Percentiles rank a stretch among this genome's conserved stretches.
Evolutionary conservation across 1,140 invertebrate species (phyloP).

Genomic region (Aphelenchoides besseyi): DNA sequence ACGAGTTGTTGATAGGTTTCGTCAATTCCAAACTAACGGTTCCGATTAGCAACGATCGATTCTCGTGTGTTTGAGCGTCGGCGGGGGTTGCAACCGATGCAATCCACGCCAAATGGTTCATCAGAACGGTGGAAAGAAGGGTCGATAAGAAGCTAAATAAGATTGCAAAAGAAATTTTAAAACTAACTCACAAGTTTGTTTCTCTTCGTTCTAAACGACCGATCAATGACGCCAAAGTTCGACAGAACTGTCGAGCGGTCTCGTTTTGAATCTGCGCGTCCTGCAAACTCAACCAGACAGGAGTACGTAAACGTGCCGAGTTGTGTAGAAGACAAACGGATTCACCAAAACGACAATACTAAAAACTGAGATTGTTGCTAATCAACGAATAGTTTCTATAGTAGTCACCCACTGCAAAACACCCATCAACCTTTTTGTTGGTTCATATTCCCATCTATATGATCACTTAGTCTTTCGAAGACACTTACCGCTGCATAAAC

Average conservation of each 20-base stretch:
- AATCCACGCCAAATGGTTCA: constrained; percentile 46
- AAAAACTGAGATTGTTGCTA: too few relatives aligned
- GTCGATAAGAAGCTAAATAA: constrained; percentile 40
- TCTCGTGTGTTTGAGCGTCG: constrained; percentile 17
- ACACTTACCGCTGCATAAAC: constrained; percentile 42
- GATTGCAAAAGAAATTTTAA: constrained; percentile 6
- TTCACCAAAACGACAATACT: constrained; percentile 18
- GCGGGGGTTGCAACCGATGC: constrained; percentile 42
- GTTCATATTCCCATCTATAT: too few relatives aligned
- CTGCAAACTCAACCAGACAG: constrained; percentile 32
- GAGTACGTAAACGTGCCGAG: constrained; percentile 26
- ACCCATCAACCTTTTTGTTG: too few relatives aligned
- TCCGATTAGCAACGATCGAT: constrained; percentile 34
- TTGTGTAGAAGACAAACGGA: constrained; percentile 41
- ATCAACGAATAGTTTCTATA: too few relatives aligned
- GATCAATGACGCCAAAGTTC: constrained; percentile 27
- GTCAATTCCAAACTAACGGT: constrained; percentile 27
- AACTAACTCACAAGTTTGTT: constrained; percentile 37
- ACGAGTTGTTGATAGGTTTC: background rate
- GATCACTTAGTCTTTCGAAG: too few relatives aligned
- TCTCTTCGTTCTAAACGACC: constrained; percentile 38
- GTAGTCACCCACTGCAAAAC: too few relatives aligned
- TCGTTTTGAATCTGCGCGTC: constrained; percentile 20
- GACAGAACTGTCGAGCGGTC: constrained; percentile 32
- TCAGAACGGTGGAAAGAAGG: constrained; percentile 37